Evolutionary conservation across 2,113 vertebrate genomes (phyloP).

Genomic region (Grammomys surdaster): DNA sequence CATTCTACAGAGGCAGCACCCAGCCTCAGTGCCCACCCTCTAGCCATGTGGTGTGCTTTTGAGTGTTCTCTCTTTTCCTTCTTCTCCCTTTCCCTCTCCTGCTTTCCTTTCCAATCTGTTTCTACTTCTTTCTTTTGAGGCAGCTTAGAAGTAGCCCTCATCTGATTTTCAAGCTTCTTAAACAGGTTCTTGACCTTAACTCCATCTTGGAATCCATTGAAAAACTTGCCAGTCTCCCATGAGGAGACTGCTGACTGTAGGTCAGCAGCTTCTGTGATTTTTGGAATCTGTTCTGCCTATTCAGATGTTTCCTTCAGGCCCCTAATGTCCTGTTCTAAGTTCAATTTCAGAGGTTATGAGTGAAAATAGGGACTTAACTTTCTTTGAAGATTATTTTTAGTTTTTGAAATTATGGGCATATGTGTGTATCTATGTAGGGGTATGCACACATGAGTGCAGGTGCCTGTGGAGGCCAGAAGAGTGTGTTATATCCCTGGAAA

Average conservation of each 20-base stretch:
- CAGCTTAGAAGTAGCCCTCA: neutral
- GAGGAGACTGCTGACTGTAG: too few species aligned
- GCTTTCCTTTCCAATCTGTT: too few species aligned
- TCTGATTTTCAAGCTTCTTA: neutral
- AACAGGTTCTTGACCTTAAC: neutral
- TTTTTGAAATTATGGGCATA: neutral
- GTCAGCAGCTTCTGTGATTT: neutral
- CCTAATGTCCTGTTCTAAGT: neutral
- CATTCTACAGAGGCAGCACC: neutral
- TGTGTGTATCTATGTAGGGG: neutral
- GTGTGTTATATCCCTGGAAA: neutral
- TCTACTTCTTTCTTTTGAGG: neutral
- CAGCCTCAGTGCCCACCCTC: neutral
- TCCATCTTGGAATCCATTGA: neutral
- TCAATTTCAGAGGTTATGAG: neutral
- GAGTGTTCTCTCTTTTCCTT: neutral
- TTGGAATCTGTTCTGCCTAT: neutral
- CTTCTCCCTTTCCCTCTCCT: rapidly evolving
- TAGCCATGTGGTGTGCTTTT: neutral
- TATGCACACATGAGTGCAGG: neutral
- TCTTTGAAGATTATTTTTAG: neutral
- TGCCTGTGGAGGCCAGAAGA: neutral
- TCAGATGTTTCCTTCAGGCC: neutral
- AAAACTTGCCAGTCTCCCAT: neutral
- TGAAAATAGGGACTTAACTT: neutral